Base-by-base conservation (phyloP, 1,140 invertebrate genomes). In the Cydia strobilella region DNA sequence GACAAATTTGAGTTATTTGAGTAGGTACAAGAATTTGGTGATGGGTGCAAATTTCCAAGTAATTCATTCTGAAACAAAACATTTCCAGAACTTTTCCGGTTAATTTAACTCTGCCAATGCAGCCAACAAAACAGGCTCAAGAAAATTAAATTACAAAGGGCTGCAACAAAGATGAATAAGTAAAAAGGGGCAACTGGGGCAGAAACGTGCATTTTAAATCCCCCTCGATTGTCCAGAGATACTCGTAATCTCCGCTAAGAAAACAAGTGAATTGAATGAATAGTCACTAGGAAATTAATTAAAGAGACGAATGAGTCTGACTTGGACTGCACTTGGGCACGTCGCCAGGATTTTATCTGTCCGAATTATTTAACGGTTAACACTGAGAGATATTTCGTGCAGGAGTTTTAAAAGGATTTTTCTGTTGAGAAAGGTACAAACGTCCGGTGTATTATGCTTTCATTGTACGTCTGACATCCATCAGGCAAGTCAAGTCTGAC, bases 111-210 rank as follows among this genome's bases (percentile, higher is more conserved):
- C 73, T 35, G n/a, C 25, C 25, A 23, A 74, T n/a, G 20, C 62
- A 25, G 13, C 6, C 39, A 25, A 51, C 72, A 54, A 73, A 69
- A 69, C 65, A 35, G 31, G n/a, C 65, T 23, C 65, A 69, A 69
- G 65, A 69, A 69, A 69, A 69, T 69, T 69, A 69, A 69, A 69
- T 69, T 69, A 69, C 65, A 15, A 69, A n/a, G 31, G 65, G 31
- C 65, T 69, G 65, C 65, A 69, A 42, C 65, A 69, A 39, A 69
- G 65, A 69, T 69, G 65, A 69, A 69, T 69, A 69, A 69, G 18
- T 69, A 69, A 69, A 39, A 69, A 69, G 35, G 35, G 65, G 31
- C 65, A 39, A 69, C 2, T 69, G 27, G 31, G 7, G 65, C 65
- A 69, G 23, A 69, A 35, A 42, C 35, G 31, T 69, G 65, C 27